Percentiles rank a stretch among this genome's conserved stretches.
Conservation (phyloP, 2,888 invertebrate species). For the Piscicola geometra region DNA sequence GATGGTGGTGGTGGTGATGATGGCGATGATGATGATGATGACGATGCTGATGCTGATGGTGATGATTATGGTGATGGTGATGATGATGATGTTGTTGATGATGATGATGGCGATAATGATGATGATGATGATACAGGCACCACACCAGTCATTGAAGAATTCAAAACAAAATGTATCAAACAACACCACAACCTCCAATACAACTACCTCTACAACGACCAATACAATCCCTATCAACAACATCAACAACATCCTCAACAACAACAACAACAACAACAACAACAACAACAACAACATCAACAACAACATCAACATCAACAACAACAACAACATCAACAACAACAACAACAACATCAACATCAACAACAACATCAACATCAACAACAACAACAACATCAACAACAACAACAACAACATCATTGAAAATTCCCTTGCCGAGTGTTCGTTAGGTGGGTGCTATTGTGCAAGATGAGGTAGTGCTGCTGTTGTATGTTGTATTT, state of each 20-base stretch:
- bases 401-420: constrained; percentile 22
- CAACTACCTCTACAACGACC: constrained; percentile 10
- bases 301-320: constrained; percentile 20
- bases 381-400: constrained; percentile 27
- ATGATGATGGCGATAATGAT: no score
- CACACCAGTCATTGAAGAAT: no score
- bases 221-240: constrained; percentile 11
- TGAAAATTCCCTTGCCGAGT: constrained; percentile 12
- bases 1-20: no score
- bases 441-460: no score
- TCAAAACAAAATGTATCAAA: no score
- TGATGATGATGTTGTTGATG: no score
- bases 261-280: background rate
- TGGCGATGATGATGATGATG: no score
- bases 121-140: background rate
- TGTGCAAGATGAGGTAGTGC: background rate
- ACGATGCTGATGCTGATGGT: no score
- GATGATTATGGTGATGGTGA: no score
- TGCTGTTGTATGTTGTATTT: no score
- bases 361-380: constrained; percentile 30
- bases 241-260: no score
- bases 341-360: constrained; percentile 27
- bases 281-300: constrained; percentile 24
- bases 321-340: constrained; percentile 20
- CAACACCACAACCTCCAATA: constrained; percentile 8